phyloP scores from a whole-genome alignment of 2,888 invertebrate genomes.

The Sicus ferrugineus region DNA sequence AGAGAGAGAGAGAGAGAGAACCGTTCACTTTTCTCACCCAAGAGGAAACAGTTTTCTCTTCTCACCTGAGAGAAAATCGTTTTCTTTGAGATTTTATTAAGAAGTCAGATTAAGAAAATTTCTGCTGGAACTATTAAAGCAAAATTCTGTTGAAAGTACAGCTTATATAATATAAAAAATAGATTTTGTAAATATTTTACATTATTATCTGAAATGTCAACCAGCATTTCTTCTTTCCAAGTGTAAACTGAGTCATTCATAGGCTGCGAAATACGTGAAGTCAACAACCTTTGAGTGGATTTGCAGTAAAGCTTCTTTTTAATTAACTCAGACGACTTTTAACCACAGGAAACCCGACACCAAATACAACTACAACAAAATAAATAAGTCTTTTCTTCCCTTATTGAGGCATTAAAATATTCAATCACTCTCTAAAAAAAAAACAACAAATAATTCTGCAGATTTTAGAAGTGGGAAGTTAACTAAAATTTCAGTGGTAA shows the following conservation, averaged over 20 bases:
- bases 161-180: neutral
- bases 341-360: neutral
- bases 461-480: neutral
- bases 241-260: neutral
- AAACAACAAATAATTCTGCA: neutral
- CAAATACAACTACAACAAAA: neutral
- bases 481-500: too few species aligned
- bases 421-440: too few species aligned
- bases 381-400: neutral
- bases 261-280: neutral
- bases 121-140: neutral
- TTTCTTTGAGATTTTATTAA: neutral
- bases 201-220: too few species aligned
- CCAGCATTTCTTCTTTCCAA: too few species aligned
- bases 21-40: too few species aligned
- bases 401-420: too few species aligned
- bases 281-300: slow-evolving; percentile 2
- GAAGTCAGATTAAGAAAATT: neutral
- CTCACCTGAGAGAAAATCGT: too few species aligned
- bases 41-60: too few species aligned
- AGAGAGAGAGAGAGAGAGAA: too few species aligned
- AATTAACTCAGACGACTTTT: neutral
- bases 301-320: neutral
- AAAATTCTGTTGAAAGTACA: too few species aligned
- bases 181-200: neutral